Evolutionary conservation across 1,140 invertebrate species (phyloP), one percentile per base, ranked within the genome.

Genomic region (Scylla paramamosain): DNA sequence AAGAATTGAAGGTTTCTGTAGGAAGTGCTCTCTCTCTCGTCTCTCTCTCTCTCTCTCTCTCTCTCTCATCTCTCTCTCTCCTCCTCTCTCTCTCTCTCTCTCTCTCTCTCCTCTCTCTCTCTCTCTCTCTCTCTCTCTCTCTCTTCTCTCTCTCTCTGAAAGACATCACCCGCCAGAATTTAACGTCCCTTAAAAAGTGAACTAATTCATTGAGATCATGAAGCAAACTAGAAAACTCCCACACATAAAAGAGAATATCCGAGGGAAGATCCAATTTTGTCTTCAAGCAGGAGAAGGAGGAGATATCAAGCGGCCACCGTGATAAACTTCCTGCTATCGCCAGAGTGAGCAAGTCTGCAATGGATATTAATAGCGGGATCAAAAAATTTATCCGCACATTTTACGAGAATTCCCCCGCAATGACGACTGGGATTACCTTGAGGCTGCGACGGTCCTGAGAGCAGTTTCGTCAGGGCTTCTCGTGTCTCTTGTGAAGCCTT

Each of bases 31-130:
- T n/a, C 67, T n/a, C 67, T 25, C 67, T 25, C 67, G n/a, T 59
- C 52, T 59, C 52, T 59, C 29, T n/a, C 46, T 91, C 89, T 91
- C 89, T 91, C 89, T 91, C 89, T 91, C 89, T 91, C 89, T 91
- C 89, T 91, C 89, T 91, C 88, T 90, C 88, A n/a, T 59, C 52
- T 59, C 52, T 59, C 29, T n/a, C 46, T 91, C 89, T 91, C 89
- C 48, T 39, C 48, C 89, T 91, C 89, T 91, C 89, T 91, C 89
- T 91, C 89, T 91, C 89, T 91, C 89, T 91, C 88, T 90, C 88
- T 90, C 88, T 90, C 88, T 90, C 88, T 90, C 88, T 90, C 88
- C 88, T 90, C 88, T 90, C 88, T 90, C 88, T 90, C 88, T 90
- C 88, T 90, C 88, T 90, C 88, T 90, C 88, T 90, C 88, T 90